Percentiles rank a stretch among this genome's conserved stretches.
Conservation (phyloP, 2,113 vertebrate species). For the Zapornia atra region DNA sequence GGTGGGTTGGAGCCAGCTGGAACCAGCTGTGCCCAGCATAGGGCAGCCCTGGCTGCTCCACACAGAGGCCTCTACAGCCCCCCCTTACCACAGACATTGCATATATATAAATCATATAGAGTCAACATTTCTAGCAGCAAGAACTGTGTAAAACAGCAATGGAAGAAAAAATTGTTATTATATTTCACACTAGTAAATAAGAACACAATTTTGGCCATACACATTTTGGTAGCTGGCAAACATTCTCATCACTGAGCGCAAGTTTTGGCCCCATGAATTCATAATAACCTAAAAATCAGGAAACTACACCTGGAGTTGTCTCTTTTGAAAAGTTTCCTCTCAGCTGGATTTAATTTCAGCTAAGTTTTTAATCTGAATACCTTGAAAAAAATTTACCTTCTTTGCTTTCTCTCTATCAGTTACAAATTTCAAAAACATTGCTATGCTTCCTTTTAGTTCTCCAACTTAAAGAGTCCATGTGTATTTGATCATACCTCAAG, state of each 20-base stretch:
- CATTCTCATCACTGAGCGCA: fast-evolving
- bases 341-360: not conserved
- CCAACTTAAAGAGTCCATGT: not conserved
- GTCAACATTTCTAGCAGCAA: not conserved
- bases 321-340: not conserved
- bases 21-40: fast-evolving
- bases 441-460: not conserved
- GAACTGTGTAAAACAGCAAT: not conserved
- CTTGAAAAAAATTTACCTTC: not conserved
- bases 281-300: not conserved
- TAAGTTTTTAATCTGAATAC: not conserved
- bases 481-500: not conserved
- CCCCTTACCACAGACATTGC: not conserved
- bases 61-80: not conserved
- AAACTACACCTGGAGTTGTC: not conserved
- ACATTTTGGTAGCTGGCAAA: not conserved
- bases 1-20: fast-evolving
- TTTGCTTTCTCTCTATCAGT: not conserved
- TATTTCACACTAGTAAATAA: not conserved
- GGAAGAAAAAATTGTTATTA: not conserved
- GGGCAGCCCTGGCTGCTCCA: fast-evolving
- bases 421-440: not conserved
- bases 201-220: not conserved
- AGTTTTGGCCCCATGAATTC: not conserved
- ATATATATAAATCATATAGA: not conserved